Evolutionary conservation across 92 coral and sea anemone species (phyloP), one percentile per base, ranked within the genome.

Genomic region (Phenganax subtilis): DNA sequence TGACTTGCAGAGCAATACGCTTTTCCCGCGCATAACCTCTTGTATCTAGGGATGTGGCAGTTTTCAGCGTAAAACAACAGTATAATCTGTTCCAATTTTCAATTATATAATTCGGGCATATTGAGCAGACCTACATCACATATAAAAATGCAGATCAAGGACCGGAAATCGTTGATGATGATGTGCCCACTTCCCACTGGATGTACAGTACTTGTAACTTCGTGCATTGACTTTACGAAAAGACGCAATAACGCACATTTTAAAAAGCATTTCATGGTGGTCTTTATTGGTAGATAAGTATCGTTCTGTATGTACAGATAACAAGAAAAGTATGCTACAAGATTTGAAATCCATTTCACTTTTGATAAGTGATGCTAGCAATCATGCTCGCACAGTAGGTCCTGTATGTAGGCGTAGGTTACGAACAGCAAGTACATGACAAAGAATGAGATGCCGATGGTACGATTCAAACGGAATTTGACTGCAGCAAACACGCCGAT

Each of bases 341-440:
- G 74, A 27, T 53, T 79, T 79, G 28, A 14, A 56, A 25, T 55
- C 82, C 57, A 54, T 52, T 47, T n/a, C 0, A 25, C 11, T 54
- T 20, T 56, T 9, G n/a, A 25, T n/a, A 9, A 75, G 28, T 9
- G 12, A 10, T 10, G 76, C 87, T 87, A 93, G 78, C 97, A 93
- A 60, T 87, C 77, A 85, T 93, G 84, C 12, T 88, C 82, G 77
- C 97, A 93, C 73, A 77, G 47, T 61, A 93, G 85, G 80, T 93
- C 97, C 85, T 93, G 97, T 28, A 88, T 63, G 88, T 94, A 94
- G 52, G 94, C 98, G 86, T 94, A 94, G 17, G 87, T 69, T 68
- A 94, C 98, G 74, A 94, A 94, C 30, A 86, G 57, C 71, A 87
- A 8, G 78, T 94, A 94, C 96, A 94, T 88, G 77, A 81, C 12